Base-by-base conservation (phyloP, 2,888 invertebrate genomes). In the Troglohyphantes excavatus region DNA sequence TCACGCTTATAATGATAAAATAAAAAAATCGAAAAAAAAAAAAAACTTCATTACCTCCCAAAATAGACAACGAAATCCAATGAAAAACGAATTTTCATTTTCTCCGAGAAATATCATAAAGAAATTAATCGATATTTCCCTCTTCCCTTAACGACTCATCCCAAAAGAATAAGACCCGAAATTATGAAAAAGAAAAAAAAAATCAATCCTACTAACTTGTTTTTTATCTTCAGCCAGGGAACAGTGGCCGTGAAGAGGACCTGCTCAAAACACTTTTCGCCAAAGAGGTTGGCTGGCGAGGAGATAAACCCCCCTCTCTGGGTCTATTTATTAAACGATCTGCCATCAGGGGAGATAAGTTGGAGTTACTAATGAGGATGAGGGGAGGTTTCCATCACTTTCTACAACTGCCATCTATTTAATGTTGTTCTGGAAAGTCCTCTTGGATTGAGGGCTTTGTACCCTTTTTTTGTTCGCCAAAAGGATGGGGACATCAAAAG, bases 271-370 rank as follows among this genome's bases (percentile, higher is more conserved):
- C 73, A 83, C 61, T 83, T 83, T 83, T 43, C 79, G 46, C 19
- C n/a, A 26, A 29, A 27, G 65, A 53, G 53, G 53, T 53, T 53
- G 5, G 17, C 53, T 53, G 13, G 17, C 53, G n/a, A 13, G 39
- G 23, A 79, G 79, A 79, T 79, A 79, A 79, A 67, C 67, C 65
- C 65, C 43, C 19, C 17, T 19, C 11, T 33, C 39, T 46, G 63
- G 73, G 72, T 72, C 72, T 63, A 83, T 83, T 70, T 83, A 83
- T 83, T 83, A 70, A 83, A 83, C 73, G 83, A 83, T 73, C 63
- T 43, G 43, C 83, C 83, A 83, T 83, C 83, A 19, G 59, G 63
- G 73, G 26, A 83, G 83, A 83, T 83, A 83, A 82, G 67, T 82
- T 59, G 70, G 59, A 70, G 59, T 68, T 53, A 61, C 82, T 82